Base-by-base conservation (phyloP, 2,797 vertebrate genomes). In the Phylloscopus collybita region DNA sequence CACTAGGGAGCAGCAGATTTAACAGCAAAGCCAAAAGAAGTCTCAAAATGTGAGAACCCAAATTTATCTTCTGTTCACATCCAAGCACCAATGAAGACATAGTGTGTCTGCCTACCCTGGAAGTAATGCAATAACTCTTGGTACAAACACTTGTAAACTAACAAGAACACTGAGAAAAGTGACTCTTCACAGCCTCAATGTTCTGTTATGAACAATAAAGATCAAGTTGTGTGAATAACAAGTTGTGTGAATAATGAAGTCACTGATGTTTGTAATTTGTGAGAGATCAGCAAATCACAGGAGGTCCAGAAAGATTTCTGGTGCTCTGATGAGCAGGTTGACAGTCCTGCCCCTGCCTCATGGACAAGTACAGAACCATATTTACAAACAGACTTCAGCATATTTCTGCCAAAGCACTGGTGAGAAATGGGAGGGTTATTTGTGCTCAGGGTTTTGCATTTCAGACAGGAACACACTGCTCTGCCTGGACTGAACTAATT, bases 401-500 rank as follows among this genome's bases (percentile, higher is more conserved):
- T 40, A 36, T 53, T 88, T 89, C 81, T 94, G 40, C 66, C 75
- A 70, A 80, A 92, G 61, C 49, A 88, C 9, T 7, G 15, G 38
- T 19, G 19, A 23, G 16, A 12, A 74, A 13, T 4, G 4, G 11
- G 40, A n/a, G 25, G 7, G 4, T 47, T 80, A 51, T 60, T 69
- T 81, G 34, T 53, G 36, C 42, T 16, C 40, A 32, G 51, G 16
- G 6, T 86, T 66, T 42, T 71, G 17, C 44, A 10, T 84, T 87
- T 93, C 62, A 91, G 72, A 70, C 27, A 74, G 50, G 18, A 72
- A 38, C 42, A 54, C 14, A 71, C 38, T 83, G 18, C 42, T 78
- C 81, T 90, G 85, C 69, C 76, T 90, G 82, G 85, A 75, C 49
- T 11, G 64, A 85, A 74, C 65, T 93, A 95, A 83, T 79, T 80